Evolutionary conservation across 2,888 invertebrate species (phyloP), one percentile per base, ranked within the genome.

Genomic region (Notocelia uddmanniana): DNA sequence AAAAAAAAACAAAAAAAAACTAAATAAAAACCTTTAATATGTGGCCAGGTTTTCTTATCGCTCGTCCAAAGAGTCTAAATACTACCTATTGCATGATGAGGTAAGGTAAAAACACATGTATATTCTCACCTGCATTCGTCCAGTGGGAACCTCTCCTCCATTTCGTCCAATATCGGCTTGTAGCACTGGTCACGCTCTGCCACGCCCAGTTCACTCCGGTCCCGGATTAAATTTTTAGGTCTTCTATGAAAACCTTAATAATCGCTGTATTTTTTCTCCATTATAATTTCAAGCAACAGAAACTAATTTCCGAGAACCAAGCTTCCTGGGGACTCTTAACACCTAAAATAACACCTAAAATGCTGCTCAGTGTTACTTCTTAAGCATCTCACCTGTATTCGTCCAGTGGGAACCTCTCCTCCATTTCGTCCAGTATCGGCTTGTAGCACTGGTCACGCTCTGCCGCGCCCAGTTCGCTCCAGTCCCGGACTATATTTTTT

Each of bases 401-500:
- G 3, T 95, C 95, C 1, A 92, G 85, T 15, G 97, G 97, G 86
- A 96, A 98, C 73, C 96, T 94, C 15, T 93, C 85, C 68, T 96
- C 94, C 64, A 99, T 95, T 88, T 98, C 98, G 57, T 97, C 96
- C 18, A 99, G 95, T 58, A 99, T 97, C 0, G 98, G 99, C 76
- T 95, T 95, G 86, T 99, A 99, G 81, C 98, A 98, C 68, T 97
- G 96, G 50, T 95, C 94, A 34, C 99, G 92, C 88, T 99, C 99
- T 3, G 94, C 92, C 0, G 95, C 95, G 0, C 99, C 99, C 76
- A 96, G 96, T 0, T 94, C 93, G 81, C 98, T 98, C 99, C 99
- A 99, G 85, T 99, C 99, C 0, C 99, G 94, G n/a, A 98, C 98
- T 81, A 99, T 95, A 88, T 99, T 99, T 87, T 99, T 98, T 77